These are phyloP conservation scores for Protosalanx chinensis DNA, from an alignment of 2,797 vertebrate genomes.

Conservation along the genomic window DNA sequence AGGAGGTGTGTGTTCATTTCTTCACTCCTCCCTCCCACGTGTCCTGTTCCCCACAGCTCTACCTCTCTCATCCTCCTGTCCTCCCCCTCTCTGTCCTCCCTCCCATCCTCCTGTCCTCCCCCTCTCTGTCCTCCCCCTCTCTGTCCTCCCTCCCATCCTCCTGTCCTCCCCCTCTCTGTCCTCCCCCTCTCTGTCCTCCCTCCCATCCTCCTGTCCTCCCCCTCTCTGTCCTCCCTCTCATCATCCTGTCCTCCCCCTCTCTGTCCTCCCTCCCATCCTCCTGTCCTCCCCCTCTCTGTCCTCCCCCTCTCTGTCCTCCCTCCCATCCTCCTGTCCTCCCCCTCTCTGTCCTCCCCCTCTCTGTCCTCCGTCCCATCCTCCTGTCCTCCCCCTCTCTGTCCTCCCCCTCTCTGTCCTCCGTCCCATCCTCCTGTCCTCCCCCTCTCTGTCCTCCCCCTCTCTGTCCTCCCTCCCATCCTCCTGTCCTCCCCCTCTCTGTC, in stretches of 20 bases:
- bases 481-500: conserved; percentile 28
- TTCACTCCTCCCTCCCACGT: no score
- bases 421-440: conserved; percentile 17
- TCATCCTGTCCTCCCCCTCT: conserved; percentile 1
- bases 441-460: conserved; percentile 5
- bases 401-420: conserved; percentile 36
- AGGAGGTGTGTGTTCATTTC: conserved; percentile 54
- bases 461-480: no score
- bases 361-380: no score
- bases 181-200: conserved; percentile 36
- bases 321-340: conserved; percentile 17
- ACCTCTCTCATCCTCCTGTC: neutral
- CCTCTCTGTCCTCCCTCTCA: no score
- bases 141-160: no score
- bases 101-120: neutral
- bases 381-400: neutral
- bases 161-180: neutral
- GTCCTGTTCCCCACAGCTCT: no score
- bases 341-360: no score
- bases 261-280: no score
- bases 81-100: neutral
- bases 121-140: neutral
- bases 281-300: conserved; percentile 28
- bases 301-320: no score
- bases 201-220: conserved; percentile 17